These are phyloP conservation scores for Cerastoderma edule DNA, from an alignment of 2,888 invertebrate genomes.

Conservation along the genomic window DNA sequence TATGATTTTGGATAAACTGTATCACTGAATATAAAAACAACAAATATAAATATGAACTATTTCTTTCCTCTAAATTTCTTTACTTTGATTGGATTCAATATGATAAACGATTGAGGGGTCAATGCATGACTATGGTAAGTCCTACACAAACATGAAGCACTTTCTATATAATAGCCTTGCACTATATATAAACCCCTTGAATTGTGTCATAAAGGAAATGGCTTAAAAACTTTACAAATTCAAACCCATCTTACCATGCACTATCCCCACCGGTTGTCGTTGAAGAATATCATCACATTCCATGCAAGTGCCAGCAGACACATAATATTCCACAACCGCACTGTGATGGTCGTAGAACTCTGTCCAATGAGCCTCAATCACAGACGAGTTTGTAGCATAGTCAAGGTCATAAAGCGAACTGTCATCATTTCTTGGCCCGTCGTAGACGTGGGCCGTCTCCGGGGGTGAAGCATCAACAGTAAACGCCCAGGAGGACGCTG, in stretches of 20 bases:
- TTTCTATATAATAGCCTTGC: too few species aligned
- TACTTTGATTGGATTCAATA: too few species aligned
- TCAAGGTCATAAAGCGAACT: constrained; percentile 47
- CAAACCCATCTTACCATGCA: constrained; percentile 42
- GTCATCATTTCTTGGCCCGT: constrained; percentile 35
- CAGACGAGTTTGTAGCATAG: constrained; percentile 47
- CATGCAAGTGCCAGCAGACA: constrained; percentile 58
- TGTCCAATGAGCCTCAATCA: constrained; percentile 58
- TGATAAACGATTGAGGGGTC: too few species aligned
- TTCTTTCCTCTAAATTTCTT: too few species aligned
- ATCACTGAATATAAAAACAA: too few species aligned
- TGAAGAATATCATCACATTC: constrained; percentile 58
- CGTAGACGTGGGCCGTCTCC: constrained; percentile 57
- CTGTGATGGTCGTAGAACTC: constrained; percentile 66
- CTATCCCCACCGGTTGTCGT: constrained; percentile 56
- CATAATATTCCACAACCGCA: constrained; percentile 51
- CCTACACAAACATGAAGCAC: too few species aligned
- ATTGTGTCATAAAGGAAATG: too few species aligned
- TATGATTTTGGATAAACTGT: too few species aligned
- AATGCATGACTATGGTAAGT: too few species aligned
- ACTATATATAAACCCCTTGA: too few species aligned
- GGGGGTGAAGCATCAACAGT: constrained; percentile 62
- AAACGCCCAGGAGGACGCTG: constrained; percentile 62
- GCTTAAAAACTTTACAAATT: too few species aligned
- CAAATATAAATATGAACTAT: too few species aligned